A percentile compares a stretch with the other conserved stretches of the same genome.
These are phyloP conservation scores for Ptiloglossa arizonensis DNA, from an alignment of 1,140 invertebrate genomes.

Conservation along the genomic window DNA sequence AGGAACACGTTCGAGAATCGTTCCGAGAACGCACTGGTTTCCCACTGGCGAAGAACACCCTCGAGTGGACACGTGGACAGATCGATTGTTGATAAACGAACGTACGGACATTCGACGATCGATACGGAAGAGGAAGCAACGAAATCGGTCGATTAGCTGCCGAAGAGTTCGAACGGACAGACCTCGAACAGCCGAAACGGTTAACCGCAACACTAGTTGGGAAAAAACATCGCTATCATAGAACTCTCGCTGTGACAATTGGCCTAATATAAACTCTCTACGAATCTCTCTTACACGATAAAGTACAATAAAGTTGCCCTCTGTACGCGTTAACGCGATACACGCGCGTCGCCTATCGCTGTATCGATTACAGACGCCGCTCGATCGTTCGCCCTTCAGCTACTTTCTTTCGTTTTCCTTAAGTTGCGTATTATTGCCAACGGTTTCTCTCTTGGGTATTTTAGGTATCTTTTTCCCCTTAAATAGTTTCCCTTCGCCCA, in stretches of 20 bases:
- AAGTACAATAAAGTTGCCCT: slow-evolving; percentile 58
- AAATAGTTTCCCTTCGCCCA: not conserved
- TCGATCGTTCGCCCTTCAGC: slow-evolving; percentile 24
- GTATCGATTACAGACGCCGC: slow-evolving; percentile 38
- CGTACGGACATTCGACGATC: too few species aligned
- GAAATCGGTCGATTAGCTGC: too few species aligned
- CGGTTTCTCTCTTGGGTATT: slow-evolving; percentile 21
- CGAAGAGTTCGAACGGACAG: too few species aligned
- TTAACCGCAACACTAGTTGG: slow-evolving; percentile 7
- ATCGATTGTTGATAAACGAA: too few species aligned
- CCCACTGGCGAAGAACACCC: too few species aligned
- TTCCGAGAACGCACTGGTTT: too few species aligned
- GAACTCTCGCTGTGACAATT: slow-evolving; percentile 49
- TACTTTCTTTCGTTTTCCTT: not conserved
- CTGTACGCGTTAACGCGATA: slow-evolving; percentile 38
- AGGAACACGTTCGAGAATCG: too few species aligned
- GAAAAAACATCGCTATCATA: slow-evolving; percentile 47
- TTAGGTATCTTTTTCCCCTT: not conserved
- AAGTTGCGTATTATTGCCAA: slow-evolving; percentile 60
- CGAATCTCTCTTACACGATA: slow-evolving; percentile 60
- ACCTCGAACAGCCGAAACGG: slow-evolving; percentile 1
- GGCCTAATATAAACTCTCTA: slow-evolving; percentile 63
- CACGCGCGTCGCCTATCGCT: slow-evolving; percentile 25
- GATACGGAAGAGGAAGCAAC: too few species aligned
- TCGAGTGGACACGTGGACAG: too few species aligned